These are phyloP conservation scores for Streptopelia turtur DNA, from an alignment of 2,797 vertebrate species.

Conservation along the genomic window DNA sequence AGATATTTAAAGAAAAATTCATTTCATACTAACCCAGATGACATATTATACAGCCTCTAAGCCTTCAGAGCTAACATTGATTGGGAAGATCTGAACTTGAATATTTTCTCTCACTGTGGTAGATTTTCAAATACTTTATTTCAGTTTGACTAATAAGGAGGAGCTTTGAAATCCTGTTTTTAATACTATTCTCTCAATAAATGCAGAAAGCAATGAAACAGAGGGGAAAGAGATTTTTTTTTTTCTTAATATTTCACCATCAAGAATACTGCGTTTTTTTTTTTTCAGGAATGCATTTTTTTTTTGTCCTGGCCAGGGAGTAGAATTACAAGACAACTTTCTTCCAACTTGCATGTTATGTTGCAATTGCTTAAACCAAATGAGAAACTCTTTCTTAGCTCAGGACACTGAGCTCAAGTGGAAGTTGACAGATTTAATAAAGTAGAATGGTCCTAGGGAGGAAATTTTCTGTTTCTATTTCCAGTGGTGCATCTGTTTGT, in stretches of 20 bases:
- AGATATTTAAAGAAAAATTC: conserved; percentile 38
- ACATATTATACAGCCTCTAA: background rate
- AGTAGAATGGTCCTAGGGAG: conserved; percentile 54
- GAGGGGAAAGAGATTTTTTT: background rate
- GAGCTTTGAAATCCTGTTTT: background rate
- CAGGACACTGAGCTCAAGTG: conserved; percentile 51
- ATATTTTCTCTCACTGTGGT: background rate
- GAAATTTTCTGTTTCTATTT: conserved; percentile 68
- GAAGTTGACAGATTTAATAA: conserved; percentile 73
- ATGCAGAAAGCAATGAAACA: conserved; percentile 6
- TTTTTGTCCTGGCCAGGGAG: background rate
- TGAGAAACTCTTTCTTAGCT: conserved; percentile 39
- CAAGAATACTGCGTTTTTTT: background rate
- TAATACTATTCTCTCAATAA: background rate
- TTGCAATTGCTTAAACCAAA: conserved; percentile 61
- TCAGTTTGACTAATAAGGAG: background rate
- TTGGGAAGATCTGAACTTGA: background rate
- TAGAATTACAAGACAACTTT: conserved; percentile 52
- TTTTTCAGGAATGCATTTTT: background rate
- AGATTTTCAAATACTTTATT: conserved; percentile 1
- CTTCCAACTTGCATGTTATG: conserved; percentile 6
- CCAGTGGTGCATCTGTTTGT: conserved; percentile 71
- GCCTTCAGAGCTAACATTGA: background rate
- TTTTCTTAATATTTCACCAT: background rate
- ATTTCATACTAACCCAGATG: background rate